A percentile compares a stretch with the other conserved stretches of the same genome.
Evolutionary conservation across 2,888 invertebrate species (phyloP).

Genomic region (Sisyra nigra): DNA sequence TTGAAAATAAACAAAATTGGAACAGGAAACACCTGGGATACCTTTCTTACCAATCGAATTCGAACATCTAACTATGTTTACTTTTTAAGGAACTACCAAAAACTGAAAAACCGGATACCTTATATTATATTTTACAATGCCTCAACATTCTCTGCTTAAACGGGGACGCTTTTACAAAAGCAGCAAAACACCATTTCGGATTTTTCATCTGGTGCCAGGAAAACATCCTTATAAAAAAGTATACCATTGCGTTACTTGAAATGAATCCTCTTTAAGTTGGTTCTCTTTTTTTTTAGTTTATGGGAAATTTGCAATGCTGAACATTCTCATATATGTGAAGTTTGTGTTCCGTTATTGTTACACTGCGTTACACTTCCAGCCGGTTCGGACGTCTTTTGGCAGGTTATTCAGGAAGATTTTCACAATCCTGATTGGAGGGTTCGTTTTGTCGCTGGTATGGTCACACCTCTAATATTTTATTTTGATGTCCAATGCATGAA

Average conservation of each 20-base stretch:
- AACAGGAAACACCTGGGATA: no score
- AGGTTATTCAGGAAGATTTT: slow-evolving; percentile 88
- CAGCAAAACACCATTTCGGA: slow-evolving; percentile 76
- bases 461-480: no score
- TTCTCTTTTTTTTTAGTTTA: slow-evolving; percentile 49
- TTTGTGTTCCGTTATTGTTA: slow-evolving; percentile 79
- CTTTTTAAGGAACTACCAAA: slow-evolving; percentile 51
- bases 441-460: slow-evolving; percentile 71
- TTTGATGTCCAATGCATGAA: not conserved
- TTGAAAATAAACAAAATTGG: no score
- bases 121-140: slow-evolving; percentile 84
- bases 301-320: slow-evolving; percentile 88
- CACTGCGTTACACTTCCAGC: slow-evolving; percentile 89
- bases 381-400: slow-evolving; percentile 93
- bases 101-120: slow-evolving; percentile 76
- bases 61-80: no score
- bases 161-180: slow-evolving; percentile 79
- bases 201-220: slow-evolving; percentile 95
- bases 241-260: slow-evolving; percentile 17
- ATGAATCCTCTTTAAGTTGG: no score
- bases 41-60: no score
- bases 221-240: slow-evolving; percentile 87
- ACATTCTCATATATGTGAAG: slow-evolving; percentile 86
- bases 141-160: slow-evolving; percentile 82
- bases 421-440: slow-evolving; percentile 77